Evolutionary conservation across 2,113 vertebrate genomes (phyloP).

Genomic region (Cochlearius cochlearius): DNA sequence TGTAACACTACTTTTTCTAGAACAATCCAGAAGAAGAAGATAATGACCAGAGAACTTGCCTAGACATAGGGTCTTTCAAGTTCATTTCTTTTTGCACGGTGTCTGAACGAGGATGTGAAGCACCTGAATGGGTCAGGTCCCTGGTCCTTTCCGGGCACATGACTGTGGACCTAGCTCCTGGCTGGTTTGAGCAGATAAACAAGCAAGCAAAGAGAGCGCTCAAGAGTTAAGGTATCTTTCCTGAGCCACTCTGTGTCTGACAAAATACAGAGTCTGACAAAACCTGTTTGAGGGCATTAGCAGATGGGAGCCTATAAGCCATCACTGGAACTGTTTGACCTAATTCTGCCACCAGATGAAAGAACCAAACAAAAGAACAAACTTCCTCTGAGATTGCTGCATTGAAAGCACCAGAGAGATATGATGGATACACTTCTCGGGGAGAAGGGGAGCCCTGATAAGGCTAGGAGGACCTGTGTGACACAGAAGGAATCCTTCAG

Average conservation of each 20-base stretch:
- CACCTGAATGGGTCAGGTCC: neutral
- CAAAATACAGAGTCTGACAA: neutral
- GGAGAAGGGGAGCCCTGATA: neutral
- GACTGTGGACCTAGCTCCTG: neutral
- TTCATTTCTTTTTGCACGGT: neutral
- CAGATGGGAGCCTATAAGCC: neutral
- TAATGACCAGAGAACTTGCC: neutral
- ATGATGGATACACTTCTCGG: rapidly evolving
- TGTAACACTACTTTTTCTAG: neutral
- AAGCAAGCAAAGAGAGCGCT: neutral
- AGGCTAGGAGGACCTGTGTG: rapidly evolving
- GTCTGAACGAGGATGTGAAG: neutral
- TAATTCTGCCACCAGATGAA: neutral
- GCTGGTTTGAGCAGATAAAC: neutral
- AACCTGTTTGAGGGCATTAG: neutral
- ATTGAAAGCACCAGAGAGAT: neutral
- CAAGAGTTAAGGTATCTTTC: neutral
- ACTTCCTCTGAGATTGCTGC: neutral
- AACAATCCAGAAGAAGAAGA: neutral
- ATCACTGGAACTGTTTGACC: neutral
- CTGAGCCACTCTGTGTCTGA: neutral
- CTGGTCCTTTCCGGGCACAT: neutral
- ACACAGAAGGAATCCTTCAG: neutral
- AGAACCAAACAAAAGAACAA: neutral
- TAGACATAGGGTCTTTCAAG: neutral